Base-by-base conservation (phyloP, 2,797 vertebrate species). In the Karalla daura region DNA sequence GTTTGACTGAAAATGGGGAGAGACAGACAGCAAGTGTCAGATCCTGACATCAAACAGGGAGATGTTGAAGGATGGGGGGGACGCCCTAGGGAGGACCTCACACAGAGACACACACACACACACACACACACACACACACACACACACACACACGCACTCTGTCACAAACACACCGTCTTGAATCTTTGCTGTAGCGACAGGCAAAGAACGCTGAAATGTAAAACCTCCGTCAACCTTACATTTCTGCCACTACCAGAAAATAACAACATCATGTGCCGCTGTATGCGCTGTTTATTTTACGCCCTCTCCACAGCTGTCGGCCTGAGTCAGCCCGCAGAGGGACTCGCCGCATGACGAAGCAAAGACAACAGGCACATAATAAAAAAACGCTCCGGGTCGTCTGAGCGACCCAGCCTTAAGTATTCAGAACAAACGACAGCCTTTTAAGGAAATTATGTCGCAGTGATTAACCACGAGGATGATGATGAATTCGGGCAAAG, bases 21-120 rank as follows among this genome's bases (percentile, higher is more conserved):
- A 72, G 81, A 80, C 58, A 76, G 77, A 70, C 75, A 74, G 74
- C 55, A 30, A 53, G 70, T 76, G 79, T 88, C 81, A 86, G 78
- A 85, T 87, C 74, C 61, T 32, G 63, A 83, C 80, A 84, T 87
- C 76, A 84, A 78, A 77, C 75, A 55, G 68, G 5, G 53, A 67
- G 70, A 82, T 70, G 81, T 44, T 77, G 76, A 84, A 82, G 55
- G 78, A 80, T 72, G 40, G 33, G 25, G 35, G 60, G 46, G 51
- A 3, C 24, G 18, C 76, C 78, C 69, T 51, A 15, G 52, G 64
- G 70, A 69, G 63, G 58, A 70, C 37, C 53, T 53, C 61, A 74
- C 54, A 68, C 53, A 45, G 70, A 61, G 60, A 25, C 1, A n/a
- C 65, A 36, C 1, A 5, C 51, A 63, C 50, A 27, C 66, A 50